A percentile compares a stretch with the other conserved stretches of the same genome.
phyloP scores from a whole-genome alignment of 2,888 invertebrate genomes.

The Carcina quercana region DNA sequence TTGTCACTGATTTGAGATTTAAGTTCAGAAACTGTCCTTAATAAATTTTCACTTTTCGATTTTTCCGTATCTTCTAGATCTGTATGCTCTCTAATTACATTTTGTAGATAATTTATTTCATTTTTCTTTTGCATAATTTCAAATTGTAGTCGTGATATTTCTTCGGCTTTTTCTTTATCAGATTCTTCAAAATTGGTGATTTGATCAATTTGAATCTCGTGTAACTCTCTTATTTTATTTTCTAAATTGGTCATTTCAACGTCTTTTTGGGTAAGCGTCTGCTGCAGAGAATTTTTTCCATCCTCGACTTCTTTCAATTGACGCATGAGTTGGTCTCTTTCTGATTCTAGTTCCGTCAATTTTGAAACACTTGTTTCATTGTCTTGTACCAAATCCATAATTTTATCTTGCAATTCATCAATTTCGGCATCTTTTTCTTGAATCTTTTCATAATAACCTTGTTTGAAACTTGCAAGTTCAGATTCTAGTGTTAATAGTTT shows the following conservation, averaged over 20 bases:
- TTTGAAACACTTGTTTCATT: conserved; percentile 19
- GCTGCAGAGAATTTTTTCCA: conserved; percentile 20
- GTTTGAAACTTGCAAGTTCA: not conserved
- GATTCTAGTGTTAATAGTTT: not conserved
- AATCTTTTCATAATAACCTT: conserved; percentile 25
- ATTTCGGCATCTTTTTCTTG: conserved; percentile 25
- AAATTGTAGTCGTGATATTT: conserved; percentile 23
- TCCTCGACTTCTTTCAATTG: conserved; percentile 20
- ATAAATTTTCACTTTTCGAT: conserved; percentile 24
- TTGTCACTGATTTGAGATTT: conserved; percentile 24
- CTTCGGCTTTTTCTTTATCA: conserved; percentile 24
- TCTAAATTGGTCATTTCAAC: conserved; percentile 22
- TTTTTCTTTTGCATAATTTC: conserved; percentile 23
- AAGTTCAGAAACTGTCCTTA: conserved; percentile 25
- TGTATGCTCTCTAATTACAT: conserved; percentile 26
- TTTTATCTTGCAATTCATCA: conserved; percentile 24
- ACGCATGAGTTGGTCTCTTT: conserved; percentile 21
- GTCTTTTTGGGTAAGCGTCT: conserved; percentile 22
- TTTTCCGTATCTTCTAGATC: conserved; percentile 24
- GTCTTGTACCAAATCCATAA: conserved; percentile 25
- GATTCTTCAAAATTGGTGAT: conserved; percentile 20
- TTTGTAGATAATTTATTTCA: conserved; percentile 26
- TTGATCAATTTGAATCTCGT: conserved; percentile 10
- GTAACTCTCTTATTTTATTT: conserved; percentile 15
- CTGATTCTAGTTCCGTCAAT: conserved; percentile 19